These are phyloP conservation scores for Peromyscus aztecus DNA, from an alignment of 2,797 vertebrate species.

Conservation along the genomic window DNA sequence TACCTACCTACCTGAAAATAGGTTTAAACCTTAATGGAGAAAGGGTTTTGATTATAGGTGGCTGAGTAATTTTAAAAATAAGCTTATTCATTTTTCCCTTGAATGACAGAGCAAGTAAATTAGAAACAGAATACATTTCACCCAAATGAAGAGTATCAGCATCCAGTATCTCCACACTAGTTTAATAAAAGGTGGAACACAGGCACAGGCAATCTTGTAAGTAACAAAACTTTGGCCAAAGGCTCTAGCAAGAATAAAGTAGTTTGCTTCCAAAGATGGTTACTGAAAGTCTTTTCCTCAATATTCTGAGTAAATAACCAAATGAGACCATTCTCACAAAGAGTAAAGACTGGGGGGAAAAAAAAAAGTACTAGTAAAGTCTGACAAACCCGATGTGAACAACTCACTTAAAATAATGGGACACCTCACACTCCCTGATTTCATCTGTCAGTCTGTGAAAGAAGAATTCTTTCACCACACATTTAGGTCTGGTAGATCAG, in stretches of 20 bases:
- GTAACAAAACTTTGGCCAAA: conserved; percentile 12
- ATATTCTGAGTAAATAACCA: conserved; percentile 40
- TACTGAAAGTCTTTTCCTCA: conserved; percentile 48
- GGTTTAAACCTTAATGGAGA: neutral
- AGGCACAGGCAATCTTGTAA: neutral
- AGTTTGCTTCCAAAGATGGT: conserved; percentile 33
- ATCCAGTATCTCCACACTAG: neutral
- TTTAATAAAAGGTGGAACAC: conserved; percentile 23
- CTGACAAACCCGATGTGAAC: conserved; percentile 11
- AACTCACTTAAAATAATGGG: neutral
- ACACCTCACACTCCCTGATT: neutral
- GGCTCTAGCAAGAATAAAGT: neutral
- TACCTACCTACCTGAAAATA: neutral
- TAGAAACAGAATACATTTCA: neutral
- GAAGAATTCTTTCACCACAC: neutral
- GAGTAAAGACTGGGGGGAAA: neutral
- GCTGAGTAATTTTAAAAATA: conserved; percentile 31
- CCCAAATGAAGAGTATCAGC: conserved; percentile 36
- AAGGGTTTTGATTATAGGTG: neutral
- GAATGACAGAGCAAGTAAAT: neutral
- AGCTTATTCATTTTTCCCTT: conserved; percentile 17
- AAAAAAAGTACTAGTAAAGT: neutral
- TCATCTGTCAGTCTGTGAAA: neutral
- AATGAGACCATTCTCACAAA: neutral
- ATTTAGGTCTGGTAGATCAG: neutral